Base-by-base conservation (phyloP, 2,888 invertebrate species). In the Morpho achilles region DNA sequence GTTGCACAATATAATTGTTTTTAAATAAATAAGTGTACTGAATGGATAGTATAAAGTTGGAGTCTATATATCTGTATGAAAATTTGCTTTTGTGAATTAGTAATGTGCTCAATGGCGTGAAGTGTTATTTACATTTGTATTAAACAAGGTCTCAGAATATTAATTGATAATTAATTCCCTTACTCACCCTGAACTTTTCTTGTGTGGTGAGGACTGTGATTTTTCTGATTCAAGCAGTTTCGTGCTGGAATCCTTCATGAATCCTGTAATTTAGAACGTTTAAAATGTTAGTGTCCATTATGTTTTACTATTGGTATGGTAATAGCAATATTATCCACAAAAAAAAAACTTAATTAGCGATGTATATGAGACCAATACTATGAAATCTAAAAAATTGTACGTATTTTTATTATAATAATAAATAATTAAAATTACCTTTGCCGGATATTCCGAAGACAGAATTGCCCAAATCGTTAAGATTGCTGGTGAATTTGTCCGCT, bases 201-300 rank as follows among this genome's bases (percentile, higher is more conserved):
- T 90, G 72, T 87, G 82, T 50, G 87, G 87, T 8, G 85, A 82
- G 3, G 88, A 79, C 56, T 88, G 86, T 53, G 85, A 69, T 67
- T 89, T 90, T 70, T 90, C 90, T 0, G 88, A 87, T 63, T 89
- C 87, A 73, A 90, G 69, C 67, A 90, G 73, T 70, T 87, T 89
- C 67, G 82, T 76, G 75, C 82, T 87, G 59, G 90, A 85, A 74
- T 89, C 88, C 74, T 89, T 89, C 80, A 86, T 87, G 73, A 85
- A 82, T 71, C 88, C 89, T 88, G 72, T 43, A 67, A 69, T 57
- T 8, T 50, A 50, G 9, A 54, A 32, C 41, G 8, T 8, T 4
- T 42, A 40, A 48, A 44, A n/a, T 61, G 48, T 59, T 57, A 42
- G 8, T 9, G 8, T 43, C 32, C 9, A 47, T 46, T 53, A 3